A percentile compares a stretch with the other conserved stretches of the same genome.
phyloP scores from a whole-genome alignment of 2,113 vertebrate genomes.

The Cebidichthys violaceus region DNA sequence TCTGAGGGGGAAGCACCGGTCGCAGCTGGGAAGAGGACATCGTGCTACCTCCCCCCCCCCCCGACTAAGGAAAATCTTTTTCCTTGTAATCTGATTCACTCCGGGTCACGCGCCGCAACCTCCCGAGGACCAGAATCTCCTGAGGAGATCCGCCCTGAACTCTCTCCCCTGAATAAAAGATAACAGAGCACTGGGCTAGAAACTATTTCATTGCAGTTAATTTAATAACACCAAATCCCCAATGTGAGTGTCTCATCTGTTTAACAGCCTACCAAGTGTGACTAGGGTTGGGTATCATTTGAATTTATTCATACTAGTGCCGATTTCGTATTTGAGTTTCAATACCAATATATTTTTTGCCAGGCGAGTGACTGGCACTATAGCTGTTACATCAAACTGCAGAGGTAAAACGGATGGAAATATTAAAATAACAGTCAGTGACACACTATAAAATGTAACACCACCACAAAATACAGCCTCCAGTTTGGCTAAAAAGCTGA shows the following conservation, averaged over 20 bases:
- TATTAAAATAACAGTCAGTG: not conserved
- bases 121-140: constrained; percentile 21
- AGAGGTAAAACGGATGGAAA: not conserved
- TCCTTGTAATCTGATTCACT: constrained; percentile 23
- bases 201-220: constrained; percentile 34
- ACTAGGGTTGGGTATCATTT: not conserved
- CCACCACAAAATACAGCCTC: constrained; percentile 1
- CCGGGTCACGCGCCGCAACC: not conserved
- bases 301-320: not conserved
- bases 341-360: not conserved
- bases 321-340: not conserved
- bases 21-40: constrained; percentile 61
- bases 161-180: constrained; percentile 35
- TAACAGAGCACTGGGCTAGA: constrained; percentile 17
- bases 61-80: constrained; percentile 30
- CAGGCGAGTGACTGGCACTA: not conserved
- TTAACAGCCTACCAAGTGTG: constrained; percentile 28
- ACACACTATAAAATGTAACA: not conserved
- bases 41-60: constrained; percentile 25
- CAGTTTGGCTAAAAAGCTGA: not conserved
- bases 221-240: constrained; percentile 36
- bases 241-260: constrained; percentile 36
- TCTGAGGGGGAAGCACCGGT: constrained; percentile 65
- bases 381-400: not conserved
- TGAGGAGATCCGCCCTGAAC: constrained; percentile 29